Evolutionary conservation across 2,888 invertebrate species (phyloP), one percentile per base, ranked within the genome.

Genomic region (Synanthedon formicaeformis): DNA sequence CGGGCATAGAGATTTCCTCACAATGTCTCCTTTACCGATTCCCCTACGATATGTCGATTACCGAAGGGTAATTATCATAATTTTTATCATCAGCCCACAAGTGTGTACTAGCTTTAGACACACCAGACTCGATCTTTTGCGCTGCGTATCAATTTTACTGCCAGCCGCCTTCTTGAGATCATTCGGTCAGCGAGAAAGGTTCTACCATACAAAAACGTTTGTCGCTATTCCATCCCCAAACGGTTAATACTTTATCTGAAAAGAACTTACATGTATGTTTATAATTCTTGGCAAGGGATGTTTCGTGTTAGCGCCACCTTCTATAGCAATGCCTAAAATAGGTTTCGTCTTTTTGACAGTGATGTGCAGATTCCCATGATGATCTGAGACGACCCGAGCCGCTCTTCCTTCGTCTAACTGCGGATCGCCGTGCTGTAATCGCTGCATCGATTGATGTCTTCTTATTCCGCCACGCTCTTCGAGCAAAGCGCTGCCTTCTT

Each of bases 301-400:
- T 73, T 95, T 94, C 50, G 98, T 98, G 81, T 98, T 97, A 67
- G 96, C 95, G 58, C 98, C 98, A 57, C 98, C 98, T 88, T 98
- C 98, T 70, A 98, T 98, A 59, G 97, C 98, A 71, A 98, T 96
- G 62, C 98, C 98, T 67, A 98, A 91, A 70, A 96, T 96, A 51
- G 97, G 95, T 84, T 96, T 96, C 53, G 94, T 95, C 88, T 98
- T 98, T 83, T 94, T 94, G 63, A 98, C 95, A 62, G 93, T 93
- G 68, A 97, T 93, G 77, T 95, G 91, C 69, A 96, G 90, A 84
- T 95, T 95, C 63, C 96, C 96, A 82, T 94, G 94, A 81, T 94
- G 93, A 84, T 96, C 96, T 66, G 93, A 90, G 67, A 94, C 92
- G 62, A 95, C 94, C 66, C 92, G 88, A 63, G 93, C 87, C 4